Base-by-base conservation (phyloP, 2,113 vertebrate species). In the Trichomycterus rosablanca region DNA sequence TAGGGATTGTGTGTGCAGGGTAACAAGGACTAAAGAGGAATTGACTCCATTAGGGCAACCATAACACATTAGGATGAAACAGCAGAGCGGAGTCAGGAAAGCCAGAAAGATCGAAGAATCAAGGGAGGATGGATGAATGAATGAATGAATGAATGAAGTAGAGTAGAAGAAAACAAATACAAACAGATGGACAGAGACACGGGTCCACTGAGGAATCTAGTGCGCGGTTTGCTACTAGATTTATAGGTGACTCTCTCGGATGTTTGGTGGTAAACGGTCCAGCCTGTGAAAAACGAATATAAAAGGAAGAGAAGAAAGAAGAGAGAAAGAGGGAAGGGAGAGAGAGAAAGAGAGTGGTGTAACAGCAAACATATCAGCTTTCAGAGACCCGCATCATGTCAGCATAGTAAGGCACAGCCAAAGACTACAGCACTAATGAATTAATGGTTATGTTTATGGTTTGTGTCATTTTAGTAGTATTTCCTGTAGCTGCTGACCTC, bases 111-210 rank as follows among this genome's bases (percentile, higher is more conserved):
- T n/a, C n/a, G n/a, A n/a, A 42, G 7, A 20, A 14, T 16, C 15
- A 39, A 53, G 59, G 63, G 73, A 57, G 73, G 75, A 83, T 16
- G 28, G n/a, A n/a, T n/a, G 35, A 46, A 34, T 39, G 20, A 20
- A 14, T 32, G 32, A 50, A 72, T 71, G 67, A 30, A 44, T 65
- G 81, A 86, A 80, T 84, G 86, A 79, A 83, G 72, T 84, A 86
- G 43, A 43, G 55, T 52, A 64, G 22, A 34, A 14, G 59, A 46
- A 86, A 86, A 89, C 83, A 86, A 80, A 93, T 98, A 98, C 95
- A 96, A 95, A 98, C 95, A 98, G 95, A 99, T 98, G 91, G 96
- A 99, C 89, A 98, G 92, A 97, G 96, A 97, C 91, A 99, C 94
- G 90, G 96, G 95, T 94, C 96, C 96, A 97, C 92, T 99, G 94